Evolutionary conservation across 1,140 invertebrate species (phyloP).

Genomic region (Reticulitermes speratus): DNA sequence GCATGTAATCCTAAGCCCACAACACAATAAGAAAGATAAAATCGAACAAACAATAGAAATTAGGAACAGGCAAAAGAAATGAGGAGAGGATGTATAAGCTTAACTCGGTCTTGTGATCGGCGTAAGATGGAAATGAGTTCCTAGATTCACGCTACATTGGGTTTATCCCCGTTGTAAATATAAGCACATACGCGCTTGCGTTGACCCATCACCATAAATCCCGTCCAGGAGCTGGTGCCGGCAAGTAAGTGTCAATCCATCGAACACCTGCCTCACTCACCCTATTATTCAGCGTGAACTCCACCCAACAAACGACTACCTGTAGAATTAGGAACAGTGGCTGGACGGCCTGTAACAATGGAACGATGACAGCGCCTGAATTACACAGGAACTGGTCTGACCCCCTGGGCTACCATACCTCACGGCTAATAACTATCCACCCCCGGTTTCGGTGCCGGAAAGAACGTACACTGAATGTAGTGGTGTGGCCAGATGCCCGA

Average conservation of each 20-base stretch:
- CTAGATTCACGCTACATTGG: no score
- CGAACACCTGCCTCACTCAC: not conserved
- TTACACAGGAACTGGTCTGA: not conserved
- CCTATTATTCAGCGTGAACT: not conserved
- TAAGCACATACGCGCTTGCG: no score
- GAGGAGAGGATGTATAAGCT: no score
- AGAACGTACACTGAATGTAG: not conserved
- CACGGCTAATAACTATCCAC: conserved; percentile 6
- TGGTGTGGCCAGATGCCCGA: no score
- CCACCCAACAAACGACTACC: not conserved
- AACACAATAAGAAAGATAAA: no score
- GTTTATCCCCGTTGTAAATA: no score
- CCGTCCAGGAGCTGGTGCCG: not conserved
- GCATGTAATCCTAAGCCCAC: no score
- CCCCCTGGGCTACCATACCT: not conserved
- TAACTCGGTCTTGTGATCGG: no score
- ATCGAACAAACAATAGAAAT: no score
- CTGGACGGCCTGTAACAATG: not conserved
- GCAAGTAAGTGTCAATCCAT: not conserved
- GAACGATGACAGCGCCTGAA: not conserved
- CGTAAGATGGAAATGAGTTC: no score
- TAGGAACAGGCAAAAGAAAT: no score
- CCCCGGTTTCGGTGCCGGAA: not conserved
- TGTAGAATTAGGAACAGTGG: not conserved
- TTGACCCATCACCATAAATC: no score